These are phyloP conservation scores for Nemurella pictetii DNA, from an alignment of 2,888 invertebrate genomes.

Conservation along the genomic window DNA sequence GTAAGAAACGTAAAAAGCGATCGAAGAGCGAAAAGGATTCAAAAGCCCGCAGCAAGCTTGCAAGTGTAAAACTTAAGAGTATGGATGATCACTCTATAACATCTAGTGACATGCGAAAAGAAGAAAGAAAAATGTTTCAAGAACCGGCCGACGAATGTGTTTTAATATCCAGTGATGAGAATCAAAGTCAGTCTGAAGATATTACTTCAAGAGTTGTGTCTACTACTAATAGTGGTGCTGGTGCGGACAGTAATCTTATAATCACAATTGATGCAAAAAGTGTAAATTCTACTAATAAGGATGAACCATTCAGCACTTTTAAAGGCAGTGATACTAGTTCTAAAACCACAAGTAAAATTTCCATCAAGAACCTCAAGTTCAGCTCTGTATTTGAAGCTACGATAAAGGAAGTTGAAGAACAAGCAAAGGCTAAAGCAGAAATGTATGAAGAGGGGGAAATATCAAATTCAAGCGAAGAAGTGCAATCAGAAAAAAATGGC, in stretches of 20 bases:
- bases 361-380: slow-evolving; percentile 69
- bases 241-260: background rate
- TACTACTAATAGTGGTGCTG: background rate
- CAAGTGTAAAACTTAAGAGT: slow-evolving; percentile 17
- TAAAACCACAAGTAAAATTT: slow-evolving; percentile 56
- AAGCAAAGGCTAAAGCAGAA: slow-evolving; percentile 61
- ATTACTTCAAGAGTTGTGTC: background rate
- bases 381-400: slow-evolving; percentile 68
- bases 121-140: slow-evolving; percentile 27
- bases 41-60: background rate
- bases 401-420: slow-evolving; percentile 64
- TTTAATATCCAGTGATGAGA: slow-evolving; percentile 32
- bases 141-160: background rate
- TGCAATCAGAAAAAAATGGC: background rate
- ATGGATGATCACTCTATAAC: slow-evolving; percentile 47
- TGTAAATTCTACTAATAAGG: background rate
- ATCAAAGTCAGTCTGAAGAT: slow-evolving; percentile 12
- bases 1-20: slow-evolving; percentile 21
- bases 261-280: background rate
- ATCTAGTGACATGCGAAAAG: slow-evolving; percentile 48
- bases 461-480: slow-evolving; percentile 48
- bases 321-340: background rate
- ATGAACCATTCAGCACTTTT: background rate
- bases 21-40: background rate
- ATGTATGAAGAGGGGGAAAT: slow-evolving; percentile 68